Evolutionary conservation across 2,113 vertebrate species (phyloP).

Genomic region (Poicephalus meyeri): DNA sequence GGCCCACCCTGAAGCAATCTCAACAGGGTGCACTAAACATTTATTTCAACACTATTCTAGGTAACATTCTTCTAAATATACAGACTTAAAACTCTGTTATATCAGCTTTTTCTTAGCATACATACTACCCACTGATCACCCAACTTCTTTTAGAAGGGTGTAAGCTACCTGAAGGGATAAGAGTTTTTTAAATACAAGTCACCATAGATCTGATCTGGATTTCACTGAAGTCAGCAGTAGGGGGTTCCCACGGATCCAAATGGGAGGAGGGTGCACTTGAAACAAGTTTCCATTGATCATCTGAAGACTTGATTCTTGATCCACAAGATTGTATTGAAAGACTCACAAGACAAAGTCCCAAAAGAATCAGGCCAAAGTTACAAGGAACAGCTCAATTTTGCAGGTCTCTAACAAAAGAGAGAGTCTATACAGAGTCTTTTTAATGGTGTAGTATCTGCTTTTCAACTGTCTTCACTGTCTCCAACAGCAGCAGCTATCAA

Average conservation of each 20-base stretch:
- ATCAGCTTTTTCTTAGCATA: neutral
- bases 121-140: neutral
- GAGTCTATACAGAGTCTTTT: fast-evolving
- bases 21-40: neutral
- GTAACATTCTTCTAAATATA: neutral
- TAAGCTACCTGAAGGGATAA: no score
- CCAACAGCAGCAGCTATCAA: neutral
- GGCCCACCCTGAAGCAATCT: neutral
- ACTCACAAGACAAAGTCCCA: neutral
- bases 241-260: neutral
- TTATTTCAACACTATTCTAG: neutral
- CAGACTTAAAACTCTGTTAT: neutral
- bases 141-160: neutral
- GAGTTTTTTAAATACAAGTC: neutral
- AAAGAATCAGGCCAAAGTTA: neutral
- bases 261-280: fast-evolving
- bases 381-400: neutral
- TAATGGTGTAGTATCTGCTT: neutral
- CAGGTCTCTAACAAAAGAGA: neutral
- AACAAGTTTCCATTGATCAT: neutral
- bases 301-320: neutral
- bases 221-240: neutral
- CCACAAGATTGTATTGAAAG: neutral
- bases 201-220: fast-evolving
- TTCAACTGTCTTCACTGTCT: neutral